These are phyloP conservation scores for Globia sparganii DNA, from an alignment of 2,888 invertebrate species.

Conservation along the genomic window DNA sequence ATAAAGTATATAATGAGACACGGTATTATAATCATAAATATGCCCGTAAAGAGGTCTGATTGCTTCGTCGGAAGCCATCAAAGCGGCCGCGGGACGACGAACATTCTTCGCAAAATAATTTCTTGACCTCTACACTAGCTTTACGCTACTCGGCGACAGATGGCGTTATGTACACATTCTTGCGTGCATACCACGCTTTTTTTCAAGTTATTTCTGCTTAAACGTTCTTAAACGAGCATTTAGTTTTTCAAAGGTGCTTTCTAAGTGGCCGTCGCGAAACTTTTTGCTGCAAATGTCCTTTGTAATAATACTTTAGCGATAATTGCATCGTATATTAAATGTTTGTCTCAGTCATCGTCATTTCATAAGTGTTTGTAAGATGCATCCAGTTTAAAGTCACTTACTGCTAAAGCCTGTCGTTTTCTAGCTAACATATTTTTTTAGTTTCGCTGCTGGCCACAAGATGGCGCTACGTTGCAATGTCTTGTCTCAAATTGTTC, in stretches of 20 bases:
- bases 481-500: slow-evolving; percentile 25
- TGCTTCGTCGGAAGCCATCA: slow-evolving; percentile 90
- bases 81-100: slow-evolving; percentile 85
- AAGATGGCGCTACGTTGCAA: slow-evolving; percentile 61
- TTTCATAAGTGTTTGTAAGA: slow-evolving; percentile 80
- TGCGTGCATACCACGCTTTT: slow-evolving; percentile 81
- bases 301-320: slow-evolving; percentile 86
- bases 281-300: slow-evolving; percentile 84
- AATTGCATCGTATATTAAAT: slow-evolving; percentile 86
- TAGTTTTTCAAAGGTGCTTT: slow-evolving; percentile 89
- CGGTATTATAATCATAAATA: slow-evolving; percentile 90
- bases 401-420: slow-evolving; percentile 45
- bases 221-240: slow-evolving; percentile 88
- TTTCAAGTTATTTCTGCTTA: slow-evolving; percentile 86
- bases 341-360: slow-evolving; percentile 79
- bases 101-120: slow-evolving; percentile 85
- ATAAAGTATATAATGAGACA: slow-evolving; percentile 89
- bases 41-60: slow-evolving; percentile 89
- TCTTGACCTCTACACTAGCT: slow-evolving; percentile 83
- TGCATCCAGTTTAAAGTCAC: slow-evolving; percentile 69
- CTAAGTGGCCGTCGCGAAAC: slow-evolving; percentile 83
- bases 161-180: slow-evolving; percentile 88
- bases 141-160: slow-evolving; percentile 86
- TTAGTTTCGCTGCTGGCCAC: slow-evolving; percentile 35
- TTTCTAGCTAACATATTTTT: slow-evolving; percentile 35